Evolutionary conservation across 2,797 vertebrate genomes (phyloP).

Genomic region (Orestias chungarensis): DNA sequence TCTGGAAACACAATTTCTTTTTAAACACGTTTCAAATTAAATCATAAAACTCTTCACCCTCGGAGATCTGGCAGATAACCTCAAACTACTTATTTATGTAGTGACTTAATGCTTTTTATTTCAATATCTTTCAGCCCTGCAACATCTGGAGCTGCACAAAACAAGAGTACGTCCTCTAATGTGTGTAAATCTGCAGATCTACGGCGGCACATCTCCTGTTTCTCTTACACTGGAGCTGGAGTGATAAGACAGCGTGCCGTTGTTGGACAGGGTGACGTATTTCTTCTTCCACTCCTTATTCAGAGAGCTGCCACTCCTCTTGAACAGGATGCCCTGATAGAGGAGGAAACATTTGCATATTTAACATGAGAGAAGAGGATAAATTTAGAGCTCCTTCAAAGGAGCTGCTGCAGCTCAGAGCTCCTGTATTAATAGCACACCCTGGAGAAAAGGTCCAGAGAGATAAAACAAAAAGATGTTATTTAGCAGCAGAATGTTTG

Average conservation of each 20-base stretch:
- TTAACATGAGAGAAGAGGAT: background rate
- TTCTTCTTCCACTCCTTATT: slow-evolving; percentile 99
- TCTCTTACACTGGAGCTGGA: slow-evolving; percentile 91
- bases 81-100: no score
- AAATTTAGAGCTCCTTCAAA: slow-evolving; percentile 54
- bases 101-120: no score
- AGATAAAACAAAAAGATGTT: slow-evolving; percentile 31
- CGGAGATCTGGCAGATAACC: no score
- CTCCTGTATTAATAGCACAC: slow-evolving; percentile 57
- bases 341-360: slow-evolving; percentile 30
- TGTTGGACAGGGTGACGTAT: slow-evolving; percentile 92
- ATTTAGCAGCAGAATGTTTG: slow-evolving; percentile 5
- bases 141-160: background rate
- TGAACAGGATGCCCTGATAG: slow-evolving; percentile 89
- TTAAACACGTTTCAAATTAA: no score
- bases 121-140: no score
- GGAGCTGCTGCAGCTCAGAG: slow-evolving; percentile 42
- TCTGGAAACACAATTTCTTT: no score
- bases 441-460: slow-evolving; percentile 39
- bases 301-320: slow-evolving; percentile 94
- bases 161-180: background rate
- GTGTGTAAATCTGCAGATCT: slow-evolving; percentile 21
- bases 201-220: no score
- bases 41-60: no score
- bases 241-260: slow-evolving; percentile 91